These are phyloP conservation scores for Enteromius mattozi DNA, from an alignment of 2,797 vertebrate genomes.

Conservation along the genomic window DNA sequence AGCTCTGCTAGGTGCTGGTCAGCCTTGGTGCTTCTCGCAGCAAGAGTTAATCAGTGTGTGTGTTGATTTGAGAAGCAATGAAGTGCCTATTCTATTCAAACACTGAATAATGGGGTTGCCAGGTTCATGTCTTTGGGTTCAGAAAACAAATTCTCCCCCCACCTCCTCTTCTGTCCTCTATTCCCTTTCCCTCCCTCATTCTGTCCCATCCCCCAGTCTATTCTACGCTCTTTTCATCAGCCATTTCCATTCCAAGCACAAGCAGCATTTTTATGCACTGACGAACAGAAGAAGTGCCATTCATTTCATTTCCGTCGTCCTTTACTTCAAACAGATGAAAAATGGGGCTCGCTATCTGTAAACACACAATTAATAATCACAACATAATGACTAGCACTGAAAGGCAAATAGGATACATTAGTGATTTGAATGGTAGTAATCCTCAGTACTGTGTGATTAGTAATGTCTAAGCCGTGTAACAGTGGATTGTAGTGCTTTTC, in stretches of 20 bases:
- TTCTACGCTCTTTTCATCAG: constrained; percentile 73
- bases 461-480: constrained; percentile 43
- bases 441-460: constrained; percentile 44
- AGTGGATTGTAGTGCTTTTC: constrained; percentile 25
- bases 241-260: constrained; percentile 83
- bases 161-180: constrained; percentile 38
- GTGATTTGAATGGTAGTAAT: constrained; percentile 55
- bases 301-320: constrained; percentile 61
- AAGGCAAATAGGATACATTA: constrained; percentile 48
- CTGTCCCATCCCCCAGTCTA: constrained; percentile 67
- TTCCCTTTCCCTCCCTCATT: constrained; percentile 58
- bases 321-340: constrained; percentile 47
- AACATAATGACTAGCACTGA: constrained; percentile 28
- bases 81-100: constrained; percentile 83
- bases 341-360: constrained; percentile 30
- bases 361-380: constrained; percentile 53
- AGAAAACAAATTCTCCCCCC: constrained; percentile 63
- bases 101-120: constrained; percentile 84
- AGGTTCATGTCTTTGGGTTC: constrained; percentile 71
- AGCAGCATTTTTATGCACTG: constrained; percentile 78
- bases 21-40: neutral
- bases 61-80: constrained; percentile 84
- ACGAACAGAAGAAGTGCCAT: constrained; percentile 71
- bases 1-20: neutral
- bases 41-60: constrained; percentile 61